Conservation (phyloP, 2,888 invertebrate species). For the Tetramorium bicarinatum region DNA sequence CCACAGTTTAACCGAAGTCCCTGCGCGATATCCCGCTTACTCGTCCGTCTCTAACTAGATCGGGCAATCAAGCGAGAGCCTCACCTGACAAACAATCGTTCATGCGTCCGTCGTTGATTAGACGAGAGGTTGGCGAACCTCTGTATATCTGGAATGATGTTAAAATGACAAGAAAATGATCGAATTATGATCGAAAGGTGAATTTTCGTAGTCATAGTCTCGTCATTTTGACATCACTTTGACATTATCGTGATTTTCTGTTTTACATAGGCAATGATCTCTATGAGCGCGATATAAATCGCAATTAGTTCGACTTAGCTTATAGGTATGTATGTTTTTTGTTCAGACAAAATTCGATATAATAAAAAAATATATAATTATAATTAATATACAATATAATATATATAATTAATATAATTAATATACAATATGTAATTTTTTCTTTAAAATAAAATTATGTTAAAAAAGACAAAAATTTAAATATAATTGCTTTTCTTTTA, state of each 20-base stretch:
- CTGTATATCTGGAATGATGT: background rate
- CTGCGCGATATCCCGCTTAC: slow-evolving; percentile 11
- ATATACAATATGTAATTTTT: background rate
- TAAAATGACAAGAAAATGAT: too few species aligned
- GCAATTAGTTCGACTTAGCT: background rate
- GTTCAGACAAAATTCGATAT: background rate
- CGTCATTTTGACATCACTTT: too few species aligned
- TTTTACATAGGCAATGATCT: slow-evolving; percentile 42
- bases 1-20: slow-evolving; percentile 20
- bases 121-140: slow-evolving; percentile 60
- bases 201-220: too few species aligned
- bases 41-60: slow-evolving; percentile 33
- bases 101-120: slow-evolving; percentile 56
- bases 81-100: slow-evolving; percentile 57
- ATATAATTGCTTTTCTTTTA: background rate
- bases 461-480: background rate
- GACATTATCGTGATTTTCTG: too few species aligned
- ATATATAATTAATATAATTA: too few species aligned
- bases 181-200: too few species aligned
- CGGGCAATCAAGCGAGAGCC: slow-evolving; percentile 49
- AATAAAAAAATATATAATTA: too few species aligned
- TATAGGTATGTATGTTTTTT: background rate
- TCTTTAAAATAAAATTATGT: background rate
- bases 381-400: background rate
- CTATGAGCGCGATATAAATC: background rate